Conservation (phyloP, 1,140 invertebrate genomes). For the Eubasilissa regina region DNA sequence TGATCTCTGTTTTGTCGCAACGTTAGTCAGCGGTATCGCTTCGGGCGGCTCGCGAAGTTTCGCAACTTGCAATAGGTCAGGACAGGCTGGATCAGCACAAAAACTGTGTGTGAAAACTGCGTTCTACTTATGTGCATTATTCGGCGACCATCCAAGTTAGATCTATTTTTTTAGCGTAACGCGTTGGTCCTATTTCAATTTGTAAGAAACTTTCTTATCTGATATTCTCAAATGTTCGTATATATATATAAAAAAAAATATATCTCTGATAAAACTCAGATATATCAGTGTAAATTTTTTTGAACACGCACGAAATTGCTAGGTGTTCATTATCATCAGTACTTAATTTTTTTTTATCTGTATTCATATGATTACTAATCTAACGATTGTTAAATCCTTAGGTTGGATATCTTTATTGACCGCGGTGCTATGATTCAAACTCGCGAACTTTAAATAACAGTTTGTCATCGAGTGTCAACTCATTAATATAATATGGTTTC, state of each 20-base stretch:
- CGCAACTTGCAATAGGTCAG: slow-evolving; percentile 20
- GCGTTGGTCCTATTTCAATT: too few relatives aligned
- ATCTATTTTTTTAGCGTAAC: background rate
- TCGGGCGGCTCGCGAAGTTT: slow-evolving; percentile 22
- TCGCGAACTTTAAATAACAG: too few relatives aligned
- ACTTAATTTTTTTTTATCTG: too few relatives aligned
- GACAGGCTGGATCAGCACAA: background rate
- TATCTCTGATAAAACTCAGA: background rate
- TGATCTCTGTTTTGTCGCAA: slow-evolving; percentile 31
- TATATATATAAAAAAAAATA: too few relatives aligned
- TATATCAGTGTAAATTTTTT: background rate
- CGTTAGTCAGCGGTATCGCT: slow-evolving; percentile 33
- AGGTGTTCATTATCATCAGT: background rate
- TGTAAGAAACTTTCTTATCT: too few relatives aligned
- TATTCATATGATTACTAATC: too few relatives aligned
- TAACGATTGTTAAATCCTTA: too few relatives aligned
- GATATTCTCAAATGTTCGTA: too few relatives aligned
- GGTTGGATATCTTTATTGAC: too few relatives aligned
- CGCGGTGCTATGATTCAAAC: too few relatives aligned
- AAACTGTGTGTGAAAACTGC: slow-evolving; percentile 6
- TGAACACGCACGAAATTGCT: background rate
- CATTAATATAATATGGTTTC: too few relatives aligned
- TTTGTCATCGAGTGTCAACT: too few relatives aligned
- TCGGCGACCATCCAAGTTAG: background rate
- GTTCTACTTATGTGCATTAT: slow-evolving; percentile 2